Evolutionary conservation across 2,797 vertebrate genomes (phyloP).

Genomic region (Sylvilagus floridanus): DNA sequence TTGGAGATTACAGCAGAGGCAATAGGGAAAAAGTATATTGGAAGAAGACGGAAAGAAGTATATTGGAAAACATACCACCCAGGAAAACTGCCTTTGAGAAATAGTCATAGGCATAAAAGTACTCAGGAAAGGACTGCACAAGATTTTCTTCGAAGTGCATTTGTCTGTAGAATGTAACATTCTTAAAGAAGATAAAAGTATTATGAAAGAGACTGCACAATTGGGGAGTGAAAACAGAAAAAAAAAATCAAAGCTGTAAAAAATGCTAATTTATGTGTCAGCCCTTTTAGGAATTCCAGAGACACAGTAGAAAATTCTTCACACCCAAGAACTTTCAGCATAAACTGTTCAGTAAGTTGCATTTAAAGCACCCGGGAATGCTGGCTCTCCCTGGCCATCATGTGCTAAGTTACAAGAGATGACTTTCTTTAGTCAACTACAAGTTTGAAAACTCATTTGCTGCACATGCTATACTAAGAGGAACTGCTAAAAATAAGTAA

Average conservation of each 20-base stretch:
- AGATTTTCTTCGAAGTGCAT: neutral
- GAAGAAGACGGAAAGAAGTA: neutral
- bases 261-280: neutral
- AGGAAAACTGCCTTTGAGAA: neutral
- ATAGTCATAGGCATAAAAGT: neutral
- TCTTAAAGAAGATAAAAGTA: constrained; percentile 13
- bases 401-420: neutral
- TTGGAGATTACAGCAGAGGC: neutral
- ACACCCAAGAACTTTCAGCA: neutral
- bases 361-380: neutral
- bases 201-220: constrained; percentile 26
- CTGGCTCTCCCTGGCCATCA: neutral
- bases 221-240: neutral
- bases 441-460: neutral
- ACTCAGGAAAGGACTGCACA: constrained; percentile 11
- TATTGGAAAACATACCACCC: neutral
- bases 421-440: neutral
- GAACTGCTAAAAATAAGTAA: neutral
- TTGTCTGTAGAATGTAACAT: constrained; percentile 33
- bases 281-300: constrained; percentile 36
- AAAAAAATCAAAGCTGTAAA: constrained; percentile 21
- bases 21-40: too few relatives aligned
- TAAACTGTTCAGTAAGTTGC: constrained; percentile 5
- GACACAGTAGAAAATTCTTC: neutral
- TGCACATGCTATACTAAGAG: neutral